A percentile compares a stretch with the other conserved stretches of the same genome.
These are phyloP conservation scores for Stratiomys singularior DNA, from an alignment of 2,888 invertebrate species.

Conservation along the genomic window DNA sequence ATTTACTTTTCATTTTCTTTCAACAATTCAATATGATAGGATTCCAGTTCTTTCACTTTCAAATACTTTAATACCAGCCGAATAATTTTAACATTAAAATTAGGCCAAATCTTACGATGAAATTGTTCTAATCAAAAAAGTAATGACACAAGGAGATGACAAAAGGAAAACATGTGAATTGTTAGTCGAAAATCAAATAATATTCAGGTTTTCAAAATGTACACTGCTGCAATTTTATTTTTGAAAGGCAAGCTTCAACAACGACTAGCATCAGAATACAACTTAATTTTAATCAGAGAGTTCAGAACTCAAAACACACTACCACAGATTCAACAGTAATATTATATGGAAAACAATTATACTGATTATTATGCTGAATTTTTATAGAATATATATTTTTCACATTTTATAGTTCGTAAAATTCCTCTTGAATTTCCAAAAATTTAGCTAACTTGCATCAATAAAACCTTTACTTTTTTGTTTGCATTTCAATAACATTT, in stretches of 20 bases:
- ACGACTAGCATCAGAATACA: too few species aligned
- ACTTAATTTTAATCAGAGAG: too few species aligned
- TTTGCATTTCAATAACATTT: conserved; percentile 41
- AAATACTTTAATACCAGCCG: background rate
- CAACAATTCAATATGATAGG: background rate
- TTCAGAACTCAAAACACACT: too few species aligned
- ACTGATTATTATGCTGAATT: background rate
- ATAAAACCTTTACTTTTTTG: too few species aligned
- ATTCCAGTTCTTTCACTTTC: background rate
- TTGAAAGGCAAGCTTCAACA: too few species aligned
- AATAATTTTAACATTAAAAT: conserved; percentile 20
- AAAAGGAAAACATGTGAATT: too few species aligned
- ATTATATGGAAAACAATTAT: background rate
- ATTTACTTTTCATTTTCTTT: background rate
- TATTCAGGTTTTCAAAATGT: too few species aligned
- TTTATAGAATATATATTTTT: background rate
- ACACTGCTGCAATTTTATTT: too few species aligned
- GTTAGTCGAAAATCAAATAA: too few species aligned
- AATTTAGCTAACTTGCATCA: background rate
- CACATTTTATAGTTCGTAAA: background rate
- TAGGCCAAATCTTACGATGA: conserved; percentile 11
- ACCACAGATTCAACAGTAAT: too few species aligned
- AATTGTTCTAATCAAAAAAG: too few species aligned
- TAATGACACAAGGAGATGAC: too few species aligned
- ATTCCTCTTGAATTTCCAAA: background rate